These are phyloP conservation scores for Drosophila sp. DNA, from an alignment of 1,140 invertebrate genomes.

Conservation along the genomic window DNA sequence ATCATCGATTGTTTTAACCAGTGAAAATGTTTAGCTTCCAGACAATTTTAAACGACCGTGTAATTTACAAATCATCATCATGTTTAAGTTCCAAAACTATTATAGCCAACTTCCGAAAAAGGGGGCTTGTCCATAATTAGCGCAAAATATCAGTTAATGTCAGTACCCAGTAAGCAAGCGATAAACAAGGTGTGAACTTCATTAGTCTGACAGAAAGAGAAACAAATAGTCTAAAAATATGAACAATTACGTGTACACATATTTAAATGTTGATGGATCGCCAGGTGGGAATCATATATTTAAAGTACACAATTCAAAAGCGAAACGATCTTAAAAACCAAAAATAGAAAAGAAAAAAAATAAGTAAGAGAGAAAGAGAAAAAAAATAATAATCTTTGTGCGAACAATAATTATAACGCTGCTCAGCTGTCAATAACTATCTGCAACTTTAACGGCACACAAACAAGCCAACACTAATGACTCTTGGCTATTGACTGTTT, in stretches of 20 bases:
- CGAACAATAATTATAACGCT: constrained; percentile 38
- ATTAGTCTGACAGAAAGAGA: constrained; percentile 52
- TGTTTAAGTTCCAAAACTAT: too few relatives aligned
- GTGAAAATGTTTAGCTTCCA: too few relatives aligned
- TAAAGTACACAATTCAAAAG: constrained; percentile 61
- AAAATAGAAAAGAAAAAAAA: not conserved
- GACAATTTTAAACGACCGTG: too few relatives aligned
- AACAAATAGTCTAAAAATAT: constrained; percentile 58
- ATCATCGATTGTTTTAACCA: not conserved
- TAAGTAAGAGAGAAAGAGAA: not conserved
- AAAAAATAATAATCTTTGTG: constrained; percentile 9
- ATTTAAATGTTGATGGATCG: constrained; percentile 36
- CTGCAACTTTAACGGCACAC: constrained; percentile 60
- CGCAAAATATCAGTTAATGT: not conserved
- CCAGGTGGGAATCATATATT: constrained; percentile 51
- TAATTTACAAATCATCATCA: too few relatives aligned
- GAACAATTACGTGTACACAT: constrained; percentile 39
- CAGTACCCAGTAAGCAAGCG: constrained; percentile 41
- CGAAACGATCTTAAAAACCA: constrained; percentile 19
- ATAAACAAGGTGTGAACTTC: constrained; percentile 68
- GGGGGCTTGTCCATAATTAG: constrained; percentile 6
- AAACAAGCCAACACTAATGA: constrained; percentile 51
- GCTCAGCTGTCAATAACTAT: constrained; percentile 50
- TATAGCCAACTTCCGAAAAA: not conserved
- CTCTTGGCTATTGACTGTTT: constrained; percentile 15